These are phyloP conservation scores for Ceratosolen fusciceps DNA, from an alignment of 1,140 invertebrate genomes.

Conservation along the genomic window DNA sequence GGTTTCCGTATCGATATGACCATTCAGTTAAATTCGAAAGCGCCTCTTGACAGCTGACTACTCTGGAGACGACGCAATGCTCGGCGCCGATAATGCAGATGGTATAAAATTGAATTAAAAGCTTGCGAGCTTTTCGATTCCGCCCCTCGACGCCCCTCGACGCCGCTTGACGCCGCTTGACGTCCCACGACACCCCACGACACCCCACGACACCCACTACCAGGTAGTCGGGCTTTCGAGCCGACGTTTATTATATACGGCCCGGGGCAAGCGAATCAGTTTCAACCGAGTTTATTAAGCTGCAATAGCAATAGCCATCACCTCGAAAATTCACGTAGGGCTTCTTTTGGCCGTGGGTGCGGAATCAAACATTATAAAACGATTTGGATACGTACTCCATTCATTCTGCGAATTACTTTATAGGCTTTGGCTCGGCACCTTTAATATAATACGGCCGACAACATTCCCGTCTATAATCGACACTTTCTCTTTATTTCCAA, in stretches of 20 bases:
- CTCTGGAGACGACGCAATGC: neutral
- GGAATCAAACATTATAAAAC: conserved; percentile 37
- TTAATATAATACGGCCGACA: too few species aligned
- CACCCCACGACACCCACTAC: too few species aligned
- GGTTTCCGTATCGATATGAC: neutral
- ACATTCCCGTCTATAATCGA: neutral
- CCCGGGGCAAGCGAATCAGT: conserved; percentile 42
- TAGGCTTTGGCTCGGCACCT: neutral
- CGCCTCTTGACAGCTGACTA: neutral
- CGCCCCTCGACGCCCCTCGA: too few species aligned
- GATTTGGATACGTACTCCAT: neutral
- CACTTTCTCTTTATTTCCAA: neutral
- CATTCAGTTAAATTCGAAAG: neutral
- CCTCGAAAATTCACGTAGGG: conserved; percentile 61
- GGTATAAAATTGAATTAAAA: neutral
- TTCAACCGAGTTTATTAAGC: conserved; percentile 62
- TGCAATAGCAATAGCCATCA: conserved; percentile 63
- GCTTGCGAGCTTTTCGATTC: neutral
- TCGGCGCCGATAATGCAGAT: neutral
- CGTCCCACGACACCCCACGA: too few species aligned
- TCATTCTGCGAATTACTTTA: conserved; percentile 24
- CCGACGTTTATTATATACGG: neutral
- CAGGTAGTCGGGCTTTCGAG: too few species aligned
- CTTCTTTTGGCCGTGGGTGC: neutral
- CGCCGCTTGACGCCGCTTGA: too few species aligned